phyloP scores from a whole-genome alignment of 2,888 invertebrate species.

The Apotomis betuletana region DNA sequence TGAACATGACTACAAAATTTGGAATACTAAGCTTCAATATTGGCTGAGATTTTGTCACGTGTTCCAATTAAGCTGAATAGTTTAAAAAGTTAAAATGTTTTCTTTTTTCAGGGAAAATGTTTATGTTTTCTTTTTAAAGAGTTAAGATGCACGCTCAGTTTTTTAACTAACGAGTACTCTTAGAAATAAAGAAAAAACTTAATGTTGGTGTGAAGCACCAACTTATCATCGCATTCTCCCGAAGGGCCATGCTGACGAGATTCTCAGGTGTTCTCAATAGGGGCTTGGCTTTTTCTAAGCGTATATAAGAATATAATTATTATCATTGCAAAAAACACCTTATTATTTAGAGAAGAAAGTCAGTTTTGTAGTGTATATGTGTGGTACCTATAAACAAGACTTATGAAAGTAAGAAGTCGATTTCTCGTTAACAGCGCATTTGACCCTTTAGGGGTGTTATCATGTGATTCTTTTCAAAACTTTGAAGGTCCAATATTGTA shows the following conservation, averaged over 20 bases:
- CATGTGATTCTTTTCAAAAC: constrained; percentile 14
- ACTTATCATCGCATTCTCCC: too few species aligned
- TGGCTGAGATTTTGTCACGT: too few species aligned
- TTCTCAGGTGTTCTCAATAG: constrained; percentile 5
- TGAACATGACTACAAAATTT: too few species aligned
- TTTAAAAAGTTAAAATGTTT: too few species aligned
- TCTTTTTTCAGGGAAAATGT: too few species aligned
- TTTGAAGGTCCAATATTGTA: neutral
- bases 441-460: neutral
- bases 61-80: too few species aligned
- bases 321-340: neutral
- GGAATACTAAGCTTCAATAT: too few species aligned
- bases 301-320: neutral
- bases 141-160: too few species aligned
- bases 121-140: too few species aligned
- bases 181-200: too few species aligned
- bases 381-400: neutral
- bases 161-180: too few species aligned
- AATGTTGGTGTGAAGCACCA: neutral
- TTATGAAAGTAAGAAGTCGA: neutral
- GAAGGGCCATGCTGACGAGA: too few species aligned
- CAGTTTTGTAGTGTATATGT: neutral
- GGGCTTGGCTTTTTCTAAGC: neutral
- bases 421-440: constrained; percentile 2
- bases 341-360: neutral